These are phyloP conservation scores for Callipepla squamata DNA, from an alignment of 2,113 vertebrate species.

Conservation along the genomic window DNA sequence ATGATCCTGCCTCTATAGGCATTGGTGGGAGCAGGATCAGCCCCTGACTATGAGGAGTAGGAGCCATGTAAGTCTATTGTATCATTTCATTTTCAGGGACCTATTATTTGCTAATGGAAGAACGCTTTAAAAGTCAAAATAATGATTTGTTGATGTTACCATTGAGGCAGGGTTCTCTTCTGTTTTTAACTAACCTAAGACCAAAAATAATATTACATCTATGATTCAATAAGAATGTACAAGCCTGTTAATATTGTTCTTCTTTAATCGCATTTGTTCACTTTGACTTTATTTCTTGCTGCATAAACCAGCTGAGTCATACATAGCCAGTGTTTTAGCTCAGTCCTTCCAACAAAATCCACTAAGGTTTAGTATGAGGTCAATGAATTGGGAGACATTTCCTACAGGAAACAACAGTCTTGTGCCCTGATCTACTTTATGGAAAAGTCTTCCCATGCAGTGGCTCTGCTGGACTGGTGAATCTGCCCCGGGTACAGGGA, in stretches of 20 bases:
- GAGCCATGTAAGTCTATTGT: slow-evolving; percentile 30
- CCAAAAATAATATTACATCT: slow-evolving; percentile 57
- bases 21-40: slow-evolving; percentile 13
- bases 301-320: slow-evolving; percentile 28
- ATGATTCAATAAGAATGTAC: slow-evolving; percentile 41
- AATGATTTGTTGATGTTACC: slow-evolving; percentile 17
- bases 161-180: slow-evolving; percentile 56
- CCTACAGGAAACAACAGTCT: not conserved
- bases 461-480: not conserved
- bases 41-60: slow-evolving; percentile 51
- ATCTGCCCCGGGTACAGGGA: not conserved
- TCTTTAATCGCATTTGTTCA: slow-evolving; percentile 14
- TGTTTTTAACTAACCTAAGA: slow-evolving; percentile 60
- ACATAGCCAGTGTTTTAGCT: slow-evolving; percentile 34
- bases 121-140: slow-evolving; percentile 60
- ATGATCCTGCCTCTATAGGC: not conserved
- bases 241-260: slow-evolving; percentile 36
- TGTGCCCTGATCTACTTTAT: not conserved
- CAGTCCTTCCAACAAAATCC: slow-evolving; percentile 22
- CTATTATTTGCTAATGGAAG: slow-evolving; percentile 51
- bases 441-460: not conserved
- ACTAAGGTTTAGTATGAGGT: slow-evolving; percentile 33
- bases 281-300: slow-evolving; percentile 70
- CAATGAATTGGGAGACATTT: slow-evolving; percentile 5
- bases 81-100: slow-evolving; percentile 70